These are phyloP conservation scores for Diarsia mendica DNA, from an alignment of 2,888 invertebrate genomes.

Conservation along the genomic window DNA sequence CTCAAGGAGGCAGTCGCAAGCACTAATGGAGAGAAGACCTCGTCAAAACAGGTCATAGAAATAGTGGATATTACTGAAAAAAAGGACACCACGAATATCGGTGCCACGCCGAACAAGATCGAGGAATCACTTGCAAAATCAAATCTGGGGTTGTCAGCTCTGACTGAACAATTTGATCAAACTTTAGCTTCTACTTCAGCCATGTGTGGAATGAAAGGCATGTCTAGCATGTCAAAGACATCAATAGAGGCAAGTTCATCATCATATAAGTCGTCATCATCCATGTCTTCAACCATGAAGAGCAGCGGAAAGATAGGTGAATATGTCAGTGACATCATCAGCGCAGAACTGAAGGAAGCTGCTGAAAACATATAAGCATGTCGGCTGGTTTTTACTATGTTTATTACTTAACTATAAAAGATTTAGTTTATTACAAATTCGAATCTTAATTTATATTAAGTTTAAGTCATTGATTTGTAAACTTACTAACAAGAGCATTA, in stretches of 20 bases:
- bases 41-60: slow-evolving; percentile 59
- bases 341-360: slow-evolving; percentile 73
- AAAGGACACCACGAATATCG: slow-evolving; percentile 18
- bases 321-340: slow-evolving; percentile 68
- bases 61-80: slow-evolving; percentile 42
- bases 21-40: slow-evolving; percentile 53
- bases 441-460: slow-evolving; percentile 45
- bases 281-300: slow-evolving; percentile 67
- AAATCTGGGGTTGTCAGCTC: slow-evolving; percentile 52
- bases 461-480: slow-evolving; percentile 51
- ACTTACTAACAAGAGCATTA: slow-evolving; percentile 41
- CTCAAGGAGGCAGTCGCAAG: slow-evolving; percentile 58
- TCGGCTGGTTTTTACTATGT: slow-evolving; percentile 61
- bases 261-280: slow-evolving; percentile 67
- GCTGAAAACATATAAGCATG: slow-evolving; percentile 72
- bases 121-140: slow-evolving; percentile 60
- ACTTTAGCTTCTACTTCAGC: slow-evolving; percentile 58
- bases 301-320: slow-evolving; percentile 69
- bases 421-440: slow-evolving; percentile 51
- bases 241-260: slow-evolving; percentile 63
- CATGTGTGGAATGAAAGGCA: slow-evolving; percentile 49
- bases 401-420: slow-evolving; percentile 67
- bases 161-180: slow-evolving; percentile 61
- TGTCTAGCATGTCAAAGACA: slow-evolving; percentile 56
- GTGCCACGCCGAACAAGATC: slow-evolving; percentile 38